These are phyloP conservation scores for Sogatella furcifera DNA, from an alignment of 1,140 invertebrate genomes.

Conservation along the genomic window DNA sequence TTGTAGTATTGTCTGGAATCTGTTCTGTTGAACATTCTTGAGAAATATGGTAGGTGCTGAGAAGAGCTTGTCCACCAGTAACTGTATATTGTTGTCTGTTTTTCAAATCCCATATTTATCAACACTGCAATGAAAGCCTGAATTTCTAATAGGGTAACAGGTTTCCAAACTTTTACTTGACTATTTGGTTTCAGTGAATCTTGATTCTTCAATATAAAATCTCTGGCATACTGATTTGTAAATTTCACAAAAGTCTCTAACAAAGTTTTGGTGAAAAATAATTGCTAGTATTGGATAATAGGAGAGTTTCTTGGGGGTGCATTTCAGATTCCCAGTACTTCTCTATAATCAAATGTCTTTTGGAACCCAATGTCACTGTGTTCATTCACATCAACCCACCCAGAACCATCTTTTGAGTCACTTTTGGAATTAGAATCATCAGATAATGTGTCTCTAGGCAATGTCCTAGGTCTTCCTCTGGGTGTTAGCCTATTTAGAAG, in stretches of 20 bases:
- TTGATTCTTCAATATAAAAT: neutral
- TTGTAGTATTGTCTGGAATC: conserved; percentile 9
- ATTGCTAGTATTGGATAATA: neutral
- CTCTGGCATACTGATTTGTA: conserved; percentile 7
- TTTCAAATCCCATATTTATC: conserved; percentile 7
- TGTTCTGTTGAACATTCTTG: conserved; percentile 12
- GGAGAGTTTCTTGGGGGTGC: neutral
- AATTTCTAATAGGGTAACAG: neutral
- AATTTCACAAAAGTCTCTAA: conserved; percentile 2
- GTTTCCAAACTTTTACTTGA: neutral
- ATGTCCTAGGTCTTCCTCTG: neutral
- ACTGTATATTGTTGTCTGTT: neutral
- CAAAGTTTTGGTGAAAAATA: conserved; percentile 4
- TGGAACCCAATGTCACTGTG: neutral
- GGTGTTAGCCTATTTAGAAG: neutral
- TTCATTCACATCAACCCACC: neutral
- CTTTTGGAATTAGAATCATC: neutral
- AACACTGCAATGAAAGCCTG: conserved; percentile 3
- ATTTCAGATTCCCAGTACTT: neutral
- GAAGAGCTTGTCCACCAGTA: neutral
- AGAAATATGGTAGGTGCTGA: conserved; percentile 7
- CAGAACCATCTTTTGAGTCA: neutral
- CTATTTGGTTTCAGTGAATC: neutral
- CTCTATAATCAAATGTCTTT: neutral
- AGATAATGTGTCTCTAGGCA: neutral